Percentiles rank a stretch among this genome's conserved stretches.
phyloP scores from a whole-genome alignment of 1,140 invertebrate genomes.

The Caligus rogercresseyi region DNA sequence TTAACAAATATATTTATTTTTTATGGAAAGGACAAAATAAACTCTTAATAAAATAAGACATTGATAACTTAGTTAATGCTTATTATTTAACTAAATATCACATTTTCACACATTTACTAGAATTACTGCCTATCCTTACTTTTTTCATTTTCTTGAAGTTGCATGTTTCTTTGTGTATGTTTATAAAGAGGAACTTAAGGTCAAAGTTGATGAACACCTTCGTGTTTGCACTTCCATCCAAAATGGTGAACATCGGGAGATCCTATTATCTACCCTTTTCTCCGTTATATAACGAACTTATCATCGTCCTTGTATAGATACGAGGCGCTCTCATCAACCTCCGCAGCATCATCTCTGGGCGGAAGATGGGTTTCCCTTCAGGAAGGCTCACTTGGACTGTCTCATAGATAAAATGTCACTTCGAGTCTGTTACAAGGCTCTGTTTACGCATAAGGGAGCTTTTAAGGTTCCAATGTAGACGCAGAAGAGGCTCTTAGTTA shows the following conservation, averaged over 20 bases:
- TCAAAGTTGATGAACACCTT: conserved; percentile 32
- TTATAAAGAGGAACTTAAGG: conserved; percentile 63
- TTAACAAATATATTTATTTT: too few species aligned
- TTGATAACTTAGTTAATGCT: too few species aligned
- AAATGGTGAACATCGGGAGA: conserved; percentile 41
- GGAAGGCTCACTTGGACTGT: conserved; percentile 7
- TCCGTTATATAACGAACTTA: conserved; percentile 46
- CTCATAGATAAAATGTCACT: neutral
- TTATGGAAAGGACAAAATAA: too few species aligned
- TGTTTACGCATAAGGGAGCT: neutral
- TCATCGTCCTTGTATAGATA: conserved; percentile 11
- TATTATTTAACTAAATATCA: too few species aligned
- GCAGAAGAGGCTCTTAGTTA: too few species aligned
- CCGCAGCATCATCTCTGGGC: conserved; percentile 66
- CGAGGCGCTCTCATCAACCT: conserved; percentile 60
- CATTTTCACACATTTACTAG: too few species aligned
- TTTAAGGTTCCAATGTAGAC: neutral
- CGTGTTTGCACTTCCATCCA: neutral
- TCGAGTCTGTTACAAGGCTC: neutral
- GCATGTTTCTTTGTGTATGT: too few species aligned
- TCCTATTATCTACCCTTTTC: conserved; percentile 62
- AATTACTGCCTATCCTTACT: too few species aligned
- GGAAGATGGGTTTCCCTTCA: neutral
- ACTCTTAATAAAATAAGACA: too few species aligned
- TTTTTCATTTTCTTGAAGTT: too few species aligned